phyloP scores from a whole-genome alignment of 2,888 invertebrate species.

The Ecdyonurus torrentis region DNA sequence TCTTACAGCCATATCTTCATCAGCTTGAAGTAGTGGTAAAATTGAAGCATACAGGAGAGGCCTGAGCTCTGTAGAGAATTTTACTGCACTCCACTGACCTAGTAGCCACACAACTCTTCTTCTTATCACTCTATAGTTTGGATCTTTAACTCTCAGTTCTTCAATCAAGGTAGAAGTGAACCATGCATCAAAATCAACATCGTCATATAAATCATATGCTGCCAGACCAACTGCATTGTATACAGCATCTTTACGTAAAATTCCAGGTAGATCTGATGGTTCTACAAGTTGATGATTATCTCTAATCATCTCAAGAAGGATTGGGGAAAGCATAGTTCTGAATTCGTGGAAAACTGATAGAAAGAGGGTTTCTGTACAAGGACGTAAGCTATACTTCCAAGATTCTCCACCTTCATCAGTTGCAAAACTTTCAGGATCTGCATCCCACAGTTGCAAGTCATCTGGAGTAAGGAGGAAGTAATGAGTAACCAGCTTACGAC shows the following conservation, averaged over 20 bases:
- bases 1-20: slow-evolving; percentile 79
- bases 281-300: slow-evolving; percentile 46
- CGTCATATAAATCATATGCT: slow-evolving; percentile 80
- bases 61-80: slow-evolving; percentile 58
- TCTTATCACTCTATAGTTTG: slow-evolving; percentile 68
- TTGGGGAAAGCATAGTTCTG: slow-evolving; percentile 49
- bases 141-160: slow-evolving; percentile 66
- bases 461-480: slow-evolving; percentile 72
- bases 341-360: slow-evolving; percentile 69
- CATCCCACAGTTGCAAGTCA: slow-evolving; percentile 75
- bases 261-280: slow-evolving; percentile 55
- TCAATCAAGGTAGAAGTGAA: slow-evolving; percentile 48
- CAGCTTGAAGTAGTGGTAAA: slow-evolving; percentile 48
- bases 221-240: slow-evolving; percentile 83
- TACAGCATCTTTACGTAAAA: slow-evolving; percentile 80
- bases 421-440: slow-evolving; percentile 76
- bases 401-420: slow-evolving; percentile 76
- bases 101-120: slow-evolving; percentile 72
- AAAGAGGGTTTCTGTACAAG: slow-evolving; percentile 77
- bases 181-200: slow-evolving; percentile 29
- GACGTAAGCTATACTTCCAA: slow-evolving; percentile 85
- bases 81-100: slow-evolving; percentile 54
- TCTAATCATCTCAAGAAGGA: slow-evolving; percentile 52
- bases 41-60: slow-evolving; percentile 67
- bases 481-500: slow-evolving; percentile 65